Evolutionary conservation across 1,140 invertebrate species (phyloP), one percentile per base, ranked within the genome.

Genomic region (Penaeus indicus): DNA sequence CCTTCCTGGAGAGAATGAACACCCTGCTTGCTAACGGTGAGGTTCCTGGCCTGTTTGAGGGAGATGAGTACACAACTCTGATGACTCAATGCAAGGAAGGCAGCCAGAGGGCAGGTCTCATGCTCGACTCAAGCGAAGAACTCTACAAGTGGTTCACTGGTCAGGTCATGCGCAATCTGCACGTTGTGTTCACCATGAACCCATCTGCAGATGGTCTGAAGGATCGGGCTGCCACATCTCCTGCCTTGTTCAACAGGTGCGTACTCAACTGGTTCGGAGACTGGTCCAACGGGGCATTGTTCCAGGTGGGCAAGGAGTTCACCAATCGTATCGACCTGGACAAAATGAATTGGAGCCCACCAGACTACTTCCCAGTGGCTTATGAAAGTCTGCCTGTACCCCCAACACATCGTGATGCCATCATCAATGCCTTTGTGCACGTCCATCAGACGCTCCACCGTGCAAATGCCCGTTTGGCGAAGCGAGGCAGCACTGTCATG

Each of bases 41-140:
- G 95, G 98, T 99, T 27, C 97, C 98, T 77, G 98, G 98, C 61
- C 90, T 94, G 60, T 94, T 94, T 91, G 94, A 94, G 92, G 90
- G 92, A 32, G 99, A 99, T 93, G 99, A 99, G 92, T 99, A 99
- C 93, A 98, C 98, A 0, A 99, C 99, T 0, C 93, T 99, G 75
- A 99, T 99, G 98, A 99, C 98, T 5, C 99, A 99, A 93, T 99
- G 99, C 92, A 99, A 99, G 93, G 99, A 99, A 93, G 98, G 98
- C 0, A 98, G 98, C 19, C 98, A 99, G 92, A 94, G 98, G 79
- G 98, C 99, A 94, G 99, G 99, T 16, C 93, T 99, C 0, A 99
- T 99, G 98, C 93, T 99, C 18, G 99, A 99, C 93, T 99, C 98
- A 0, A 97, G 97, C 88, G 99, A 99, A 93, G 99, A 99, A 93